A percentile compares a stretch with the other conserved stretches of the same genome.
Conservation (phyloP, 2,797 vertebrate species). For the Threskiornis aethiopicus region DNA sequence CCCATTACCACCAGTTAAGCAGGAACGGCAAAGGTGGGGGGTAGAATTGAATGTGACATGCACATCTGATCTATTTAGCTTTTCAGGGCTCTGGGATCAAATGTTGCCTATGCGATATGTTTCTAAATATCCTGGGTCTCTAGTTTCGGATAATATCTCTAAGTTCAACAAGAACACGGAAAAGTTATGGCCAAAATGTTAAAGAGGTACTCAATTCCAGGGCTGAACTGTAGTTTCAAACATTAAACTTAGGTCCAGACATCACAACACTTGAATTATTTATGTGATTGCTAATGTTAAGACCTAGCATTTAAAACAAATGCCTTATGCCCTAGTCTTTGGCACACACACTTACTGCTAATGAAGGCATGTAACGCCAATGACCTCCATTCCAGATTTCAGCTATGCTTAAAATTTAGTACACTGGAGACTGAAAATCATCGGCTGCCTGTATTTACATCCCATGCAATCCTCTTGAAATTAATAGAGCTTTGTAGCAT, state of each 20-base stretch:
- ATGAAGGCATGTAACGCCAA: neutral
- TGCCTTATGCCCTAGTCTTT: neutral
- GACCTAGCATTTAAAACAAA: neutral
- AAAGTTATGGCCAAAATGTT: neutral
- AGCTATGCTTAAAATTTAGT: neutral
- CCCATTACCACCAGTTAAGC: neutral
- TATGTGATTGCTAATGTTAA: neutral
- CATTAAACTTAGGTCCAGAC: neutral
- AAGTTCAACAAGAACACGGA: neutral
- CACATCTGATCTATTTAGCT: neutral
- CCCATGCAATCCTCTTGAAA: conserved; percentile 1
- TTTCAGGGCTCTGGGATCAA: neutral
- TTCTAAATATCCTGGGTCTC: too few species aligned
- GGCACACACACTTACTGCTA: neutral
- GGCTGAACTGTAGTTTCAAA: neutral
- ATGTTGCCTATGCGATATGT: accelerated
- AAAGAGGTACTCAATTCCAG: neutral
- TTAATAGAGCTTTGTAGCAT: neutral
- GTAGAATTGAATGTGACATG: neutral
- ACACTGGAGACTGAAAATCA: neutral
- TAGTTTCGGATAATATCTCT: accelerated
- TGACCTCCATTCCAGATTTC: neutral
- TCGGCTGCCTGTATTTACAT: neutral
- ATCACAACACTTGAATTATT: conserved; percentile 46
- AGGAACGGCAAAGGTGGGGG: neutral